A percentile compares a stretch with the other conserved stretches of the same genome.
phyloP scores from a whole-genome alignment of 1,140 invertebrate species.

The Apis cerana region DNA sequence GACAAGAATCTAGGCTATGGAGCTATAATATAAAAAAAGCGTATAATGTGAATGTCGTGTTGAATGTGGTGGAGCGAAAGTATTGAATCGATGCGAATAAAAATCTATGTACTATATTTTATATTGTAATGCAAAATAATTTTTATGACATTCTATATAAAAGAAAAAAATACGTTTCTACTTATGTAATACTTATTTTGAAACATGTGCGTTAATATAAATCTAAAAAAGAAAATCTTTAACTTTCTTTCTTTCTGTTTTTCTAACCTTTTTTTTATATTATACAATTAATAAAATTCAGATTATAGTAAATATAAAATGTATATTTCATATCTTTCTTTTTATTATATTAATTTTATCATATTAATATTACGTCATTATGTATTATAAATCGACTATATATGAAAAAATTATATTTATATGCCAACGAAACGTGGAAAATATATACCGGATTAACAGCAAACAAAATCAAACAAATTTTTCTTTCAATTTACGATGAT shows the following conservation, averaged over 20 bases:
- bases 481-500: background rate
- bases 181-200: constrained; percentile 1
- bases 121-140: background rate
- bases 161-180: background rate
- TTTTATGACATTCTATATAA: background rate
- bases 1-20: background rate
- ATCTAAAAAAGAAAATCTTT: background rate
- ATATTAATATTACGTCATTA: background rate
- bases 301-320: background rate
- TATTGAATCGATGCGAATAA: background rate
- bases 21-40: background rate
- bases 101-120: constrained; percentile 6
- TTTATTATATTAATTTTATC: constrained; percentile 8
- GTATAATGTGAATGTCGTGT: background rate
- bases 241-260: background rate
- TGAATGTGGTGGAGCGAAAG: background rate
- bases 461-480: background rate
- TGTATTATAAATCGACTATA: background rate
- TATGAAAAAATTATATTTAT: constrained; percentile 23
- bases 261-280: background rate
- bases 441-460: too few species aligned
- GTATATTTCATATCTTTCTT: background rate
- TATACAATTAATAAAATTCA: background rate
- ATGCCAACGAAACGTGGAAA: background rate
- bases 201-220: background rate